Conservation (phyloP, 2,888 invertebrate species). For the Geotrupes spiniger region DNA sequence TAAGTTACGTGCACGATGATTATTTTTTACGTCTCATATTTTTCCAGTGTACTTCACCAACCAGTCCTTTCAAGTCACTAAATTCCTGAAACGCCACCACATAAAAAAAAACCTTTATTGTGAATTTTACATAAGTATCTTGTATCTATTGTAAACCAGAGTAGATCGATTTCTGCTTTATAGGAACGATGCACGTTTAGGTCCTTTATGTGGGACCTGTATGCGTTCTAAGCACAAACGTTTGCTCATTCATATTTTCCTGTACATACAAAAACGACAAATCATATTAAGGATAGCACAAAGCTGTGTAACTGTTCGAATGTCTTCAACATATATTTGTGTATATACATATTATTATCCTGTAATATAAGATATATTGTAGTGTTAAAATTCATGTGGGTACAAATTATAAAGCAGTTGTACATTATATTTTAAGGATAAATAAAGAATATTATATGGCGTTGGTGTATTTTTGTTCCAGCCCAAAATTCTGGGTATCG, state of each 20-base stretch:
- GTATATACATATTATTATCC: slow-evolving; percentile 5
- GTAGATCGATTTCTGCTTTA: background rate
- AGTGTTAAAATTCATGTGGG: slow-evolving; percentile 27
- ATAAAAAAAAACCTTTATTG: no score
- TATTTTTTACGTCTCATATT: no score
- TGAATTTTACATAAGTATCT: no score
- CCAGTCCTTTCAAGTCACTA: no score
- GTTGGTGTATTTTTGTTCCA: background rate
- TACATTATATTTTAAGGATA: slow-evolving; percentile 31
- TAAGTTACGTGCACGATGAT: no score
- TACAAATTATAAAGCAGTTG: slow-evolving; percentile 31
- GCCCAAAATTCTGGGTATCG: no score
- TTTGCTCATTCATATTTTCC: slow-evolving; percentile 8
- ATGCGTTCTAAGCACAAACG: slow-evolving; percentile 2
- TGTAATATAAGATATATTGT: slow-evolving; percentile 20
- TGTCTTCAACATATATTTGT: slow-evolving; percentile 4
- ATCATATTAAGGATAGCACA: slow-evolving; percentile 1
- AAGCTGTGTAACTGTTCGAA: background rate
- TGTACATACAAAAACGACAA: slow-evolving; percentile 6
- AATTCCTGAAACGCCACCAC: no score
- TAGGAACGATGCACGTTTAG: background rate
- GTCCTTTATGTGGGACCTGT: slow-evolving; percentile 1
- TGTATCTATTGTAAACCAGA: no score
- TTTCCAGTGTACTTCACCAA: no score
- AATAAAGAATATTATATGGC: slow-evolving; percentile 24